Conservation (phyloP, 2,797 vertebrate species). For the Petrocephalus sullivani region DNA sequence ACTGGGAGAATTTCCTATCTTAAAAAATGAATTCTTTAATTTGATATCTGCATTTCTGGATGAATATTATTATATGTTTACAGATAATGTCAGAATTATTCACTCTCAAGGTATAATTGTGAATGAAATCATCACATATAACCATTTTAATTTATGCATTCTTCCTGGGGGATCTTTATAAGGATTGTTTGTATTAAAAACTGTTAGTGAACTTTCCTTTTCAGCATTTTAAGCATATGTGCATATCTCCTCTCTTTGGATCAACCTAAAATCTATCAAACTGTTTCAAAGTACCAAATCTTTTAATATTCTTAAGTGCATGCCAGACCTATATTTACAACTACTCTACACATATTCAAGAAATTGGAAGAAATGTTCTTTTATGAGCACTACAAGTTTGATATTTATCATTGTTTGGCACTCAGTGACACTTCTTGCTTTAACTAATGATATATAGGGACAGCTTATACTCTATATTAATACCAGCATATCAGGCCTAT, state of each 20-base stretch:
- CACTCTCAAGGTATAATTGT: neutral
- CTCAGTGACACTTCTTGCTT: neutral
- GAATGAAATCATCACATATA: neutral
- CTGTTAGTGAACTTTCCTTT: neutral
- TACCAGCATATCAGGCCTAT: neutral
- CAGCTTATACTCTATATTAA: neutral
- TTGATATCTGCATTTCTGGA: neutral
- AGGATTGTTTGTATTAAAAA: neutral
- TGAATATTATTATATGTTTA: neutral
- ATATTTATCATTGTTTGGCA: neutral
- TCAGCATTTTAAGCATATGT: neutral
- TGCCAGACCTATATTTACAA: neutral
- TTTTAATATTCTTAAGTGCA: neutral
- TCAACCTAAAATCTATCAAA: neutral
- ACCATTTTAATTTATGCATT: neutral
- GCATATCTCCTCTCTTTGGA: neutral
- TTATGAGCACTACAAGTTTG: neutral
- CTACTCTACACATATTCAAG: neutral
- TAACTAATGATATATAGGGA: neutral
- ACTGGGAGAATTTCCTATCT: neutral
- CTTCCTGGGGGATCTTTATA: neutral
- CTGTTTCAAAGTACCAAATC: neutral
- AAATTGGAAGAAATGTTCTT: neutral
- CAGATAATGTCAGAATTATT: neutral
- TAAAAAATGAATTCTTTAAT: neutral